Base-by-base conservation (phyloP, 2,113 vertebrate species). In the Triplophysa rosa region DNA sequence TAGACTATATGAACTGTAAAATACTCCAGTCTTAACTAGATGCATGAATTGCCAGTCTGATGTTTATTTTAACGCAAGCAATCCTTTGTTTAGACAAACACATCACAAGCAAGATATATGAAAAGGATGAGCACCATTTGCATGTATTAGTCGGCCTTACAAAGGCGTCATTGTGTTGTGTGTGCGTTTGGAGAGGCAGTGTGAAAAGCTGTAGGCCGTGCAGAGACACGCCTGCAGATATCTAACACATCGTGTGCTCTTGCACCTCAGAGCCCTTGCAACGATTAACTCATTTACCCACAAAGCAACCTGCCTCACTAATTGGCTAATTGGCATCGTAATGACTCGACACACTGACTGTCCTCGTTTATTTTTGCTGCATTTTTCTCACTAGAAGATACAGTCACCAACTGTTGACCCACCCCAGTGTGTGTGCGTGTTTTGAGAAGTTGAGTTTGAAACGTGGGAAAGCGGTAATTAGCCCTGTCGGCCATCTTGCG, bases 201-300 rank as follows among this genome's bases (percentile, higher is more conserved):
- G 86, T 81, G 85, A 89, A 89, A 86, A 88, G 87, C 86, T 82
- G 80, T 75, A 82, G 73, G 64, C 56, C 74, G 76, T 81, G 81
- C 80, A 84, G 81, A 71, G 40, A 80, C 81, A 80, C 67, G 83
- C 87, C 87, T 84, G 89, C 92, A 91, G 89, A 92, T 91, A 87
- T 88, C 87, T 92, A 68, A 66, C 56, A 71, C 37, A 49, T 64
- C 33, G 66, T 86, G 84, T 85, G 47, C 64, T 80, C 88, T 45
- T 77, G 64, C 82, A 90, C 90, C 89, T 90, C 86, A 84, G 88
- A 87, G 86, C 82, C 80, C 87, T 84, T 82, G 87, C 83, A 88
- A 82, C 90, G 90, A 91, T 91, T 91, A 88, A 89, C 91, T 91
- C 83, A 87, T 92, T 92, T 92, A 92, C 87, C 89, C 86, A 90